Conservation (phyloP, 2,888 invertebrate genomes). For the Coenonympha arcania region DNA sequence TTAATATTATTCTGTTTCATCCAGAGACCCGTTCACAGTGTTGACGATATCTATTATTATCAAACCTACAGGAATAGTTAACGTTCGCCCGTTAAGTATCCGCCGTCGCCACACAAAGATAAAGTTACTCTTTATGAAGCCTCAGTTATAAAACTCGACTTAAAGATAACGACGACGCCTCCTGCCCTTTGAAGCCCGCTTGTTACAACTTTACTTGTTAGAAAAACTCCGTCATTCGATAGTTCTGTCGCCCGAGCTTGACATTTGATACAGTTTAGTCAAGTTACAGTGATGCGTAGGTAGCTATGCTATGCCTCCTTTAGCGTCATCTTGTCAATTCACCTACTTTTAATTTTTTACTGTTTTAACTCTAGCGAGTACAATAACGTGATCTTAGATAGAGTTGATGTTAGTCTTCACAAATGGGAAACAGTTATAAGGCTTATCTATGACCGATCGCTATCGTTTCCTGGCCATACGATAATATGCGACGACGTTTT, state of each 20-base stretch:
- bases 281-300: not conserved
- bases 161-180: conserved; percentile 30
- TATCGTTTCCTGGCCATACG: no score
- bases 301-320: not conserved
- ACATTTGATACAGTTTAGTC: conserved; percentile 20
- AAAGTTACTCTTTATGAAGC: conserved; percentile 19
- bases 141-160: conserved; percentile 28
- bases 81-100: conserved; percentile 7
- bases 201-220: conserved; percentile 35
- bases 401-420: no score
- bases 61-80: no score
- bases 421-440: no score
- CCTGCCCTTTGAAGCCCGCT: conserved; percentile 26
- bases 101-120: conserved; percentile 16
- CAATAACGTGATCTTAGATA: no score
- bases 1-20: no score
- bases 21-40: no score
- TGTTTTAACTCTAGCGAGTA: no score
- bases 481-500: no score
- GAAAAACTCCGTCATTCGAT: conserved; percentile 27
- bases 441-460: no score
- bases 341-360: no score
- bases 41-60: no score
- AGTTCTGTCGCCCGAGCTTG: conserved; percentile 21
- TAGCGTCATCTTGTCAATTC: not conserved